Evolutionary conservation across 37 sponge, comb jelly and placozoan genomes (phyloP).

Genomic region (Amphimedon queenslandica): DNA sequence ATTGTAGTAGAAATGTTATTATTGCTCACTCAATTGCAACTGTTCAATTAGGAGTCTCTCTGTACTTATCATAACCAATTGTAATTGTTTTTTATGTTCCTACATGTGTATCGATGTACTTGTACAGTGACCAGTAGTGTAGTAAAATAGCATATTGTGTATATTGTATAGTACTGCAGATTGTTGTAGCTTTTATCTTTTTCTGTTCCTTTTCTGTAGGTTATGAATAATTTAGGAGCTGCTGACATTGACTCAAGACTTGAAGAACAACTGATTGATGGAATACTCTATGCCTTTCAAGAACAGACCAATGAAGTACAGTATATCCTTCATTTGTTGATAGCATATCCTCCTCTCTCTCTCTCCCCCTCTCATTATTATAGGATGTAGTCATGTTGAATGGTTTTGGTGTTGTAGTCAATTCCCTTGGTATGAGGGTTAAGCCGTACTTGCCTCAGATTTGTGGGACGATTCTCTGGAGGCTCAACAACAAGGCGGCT

Average conservation of each 20-base stretch:
- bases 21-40: no score
- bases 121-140: no score
- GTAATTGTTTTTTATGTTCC: no score
- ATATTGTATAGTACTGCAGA: no score
- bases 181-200: not conserved
- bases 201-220: conserved; percentile 27
- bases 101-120: no score
- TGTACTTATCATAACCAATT: no score
- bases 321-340: not conserved
- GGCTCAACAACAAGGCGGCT: conserved; percentile 96
- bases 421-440: conserved; percentile 86
- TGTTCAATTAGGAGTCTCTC: no score
- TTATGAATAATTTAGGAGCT: conserved; percentile 88
- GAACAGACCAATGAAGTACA: conserved; percentile 81
- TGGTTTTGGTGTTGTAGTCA: conserved; percentile 96
- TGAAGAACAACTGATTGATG: conserved; percentile 99
- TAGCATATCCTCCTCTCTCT: not conserved
- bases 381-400: conserved; percentile 96
- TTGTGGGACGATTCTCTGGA: conserved; percentile 96
- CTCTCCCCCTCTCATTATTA: not conserved
- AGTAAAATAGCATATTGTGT: no score
- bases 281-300: conserved; percentile 92
- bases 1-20: no score
- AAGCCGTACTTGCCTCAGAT: conserved; percentile 99
- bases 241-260: conserved; percentile 91